phyloP scores from a whole-genome alignment of 1,140 invertebrate species.

The Heliothis virescens region DNA sequence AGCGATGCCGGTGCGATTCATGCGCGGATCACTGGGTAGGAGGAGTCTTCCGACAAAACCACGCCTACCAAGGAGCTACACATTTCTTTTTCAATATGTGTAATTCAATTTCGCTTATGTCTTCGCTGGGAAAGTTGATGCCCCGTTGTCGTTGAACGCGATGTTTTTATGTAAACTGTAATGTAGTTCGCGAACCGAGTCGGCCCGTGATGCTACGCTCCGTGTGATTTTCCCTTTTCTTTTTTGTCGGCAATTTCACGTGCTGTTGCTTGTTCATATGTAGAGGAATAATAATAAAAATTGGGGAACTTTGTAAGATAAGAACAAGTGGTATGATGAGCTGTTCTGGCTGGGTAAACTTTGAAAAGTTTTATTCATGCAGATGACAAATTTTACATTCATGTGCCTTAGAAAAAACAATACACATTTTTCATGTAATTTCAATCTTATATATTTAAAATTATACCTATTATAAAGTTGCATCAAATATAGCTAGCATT shows the following conservation, averaged over 20 bases:
- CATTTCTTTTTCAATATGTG: constrained; percentile 86
- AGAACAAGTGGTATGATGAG: constrained; percentile 7
- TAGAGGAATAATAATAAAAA: constrained; percentile 71
- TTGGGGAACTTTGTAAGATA: constrained; percentile 50
- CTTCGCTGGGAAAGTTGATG: constrained; percentile 86
- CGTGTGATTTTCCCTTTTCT: constrained; percentile 76
- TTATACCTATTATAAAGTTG: not conserved
- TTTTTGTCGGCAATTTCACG: constrained; percentile 78
- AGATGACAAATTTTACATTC: no score
- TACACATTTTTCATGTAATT: no score
- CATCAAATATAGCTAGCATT: not conserved
- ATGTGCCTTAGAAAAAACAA: no score
- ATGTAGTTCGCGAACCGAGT: constrained; percentile 83
- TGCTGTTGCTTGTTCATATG: constrained; percentile 75
- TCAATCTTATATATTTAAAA: not conserved
- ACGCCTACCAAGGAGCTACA: constrained; percentile 85
- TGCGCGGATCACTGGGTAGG: constrained; percentile 78
- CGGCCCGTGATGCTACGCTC: constrained; percentile 73
- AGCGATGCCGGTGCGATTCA: constrained; percentile 70
- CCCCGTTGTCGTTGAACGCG: constrained; percentile 85
- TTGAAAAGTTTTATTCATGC: not conserved
- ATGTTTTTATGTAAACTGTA: constrained; percentile 86
- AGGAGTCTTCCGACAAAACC: constrained; percentile 78
- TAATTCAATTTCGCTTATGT: constrained; percentile 87
- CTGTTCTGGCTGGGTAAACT: not conserved